These are phyloP conservation scores for Enteromius trimaculatus DNA, from an alignment of 2,797 vertebrate species.

Conservation along the genomic window DNA sequence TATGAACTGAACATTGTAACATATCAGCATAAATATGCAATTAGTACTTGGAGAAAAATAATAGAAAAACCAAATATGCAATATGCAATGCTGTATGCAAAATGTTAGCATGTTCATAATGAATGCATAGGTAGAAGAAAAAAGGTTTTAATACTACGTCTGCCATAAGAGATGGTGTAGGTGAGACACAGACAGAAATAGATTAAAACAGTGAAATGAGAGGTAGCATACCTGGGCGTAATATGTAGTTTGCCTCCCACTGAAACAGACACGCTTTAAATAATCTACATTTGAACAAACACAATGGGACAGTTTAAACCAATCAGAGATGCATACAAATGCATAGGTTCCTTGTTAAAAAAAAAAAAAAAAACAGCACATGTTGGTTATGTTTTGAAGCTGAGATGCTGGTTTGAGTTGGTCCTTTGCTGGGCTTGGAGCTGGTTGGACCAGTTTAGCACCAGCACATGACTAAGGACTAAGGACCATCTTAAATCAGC, in stretches of 20 bases:
- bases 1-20: background rate
- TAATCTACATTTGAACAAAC: background rate
- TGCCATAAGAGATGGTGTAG: conserved; percentile 30
- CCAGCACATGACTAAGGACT: too few species aligned
- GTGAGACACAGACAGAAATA: conserved; percentile 38
- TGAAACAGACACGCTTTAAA: background rate
- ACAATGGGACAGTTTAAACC: background rate
- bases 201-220: conserved; percentile 26
- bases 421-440: too few species aligned
- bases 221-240: conserved; percentile 33
- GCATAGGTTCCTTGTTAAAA: background rate
- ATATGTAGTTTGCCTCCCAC: conserved; percentile 33
- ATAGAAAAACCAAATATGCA: background rate
- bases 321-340: background rate
- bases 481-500: too few species aligned
- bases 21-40: background rate
- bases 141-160: conserved; percentile 10
- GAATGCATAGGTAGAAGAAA: conserved; percentile 17
- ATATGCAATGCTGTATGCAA: background rate
- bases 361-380: too few species aligned
- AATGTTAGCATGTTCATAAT: background rate
- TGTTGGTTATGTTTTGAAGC: too few species aligned
- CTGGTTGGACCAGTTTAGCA: too few species aligned
- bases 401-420: too few species aligned
- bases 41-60: background rate